Conservation (phyloP, 2,888 invertebrate genomes). For the Bursaphelenchus okinawaensis region DNA sequence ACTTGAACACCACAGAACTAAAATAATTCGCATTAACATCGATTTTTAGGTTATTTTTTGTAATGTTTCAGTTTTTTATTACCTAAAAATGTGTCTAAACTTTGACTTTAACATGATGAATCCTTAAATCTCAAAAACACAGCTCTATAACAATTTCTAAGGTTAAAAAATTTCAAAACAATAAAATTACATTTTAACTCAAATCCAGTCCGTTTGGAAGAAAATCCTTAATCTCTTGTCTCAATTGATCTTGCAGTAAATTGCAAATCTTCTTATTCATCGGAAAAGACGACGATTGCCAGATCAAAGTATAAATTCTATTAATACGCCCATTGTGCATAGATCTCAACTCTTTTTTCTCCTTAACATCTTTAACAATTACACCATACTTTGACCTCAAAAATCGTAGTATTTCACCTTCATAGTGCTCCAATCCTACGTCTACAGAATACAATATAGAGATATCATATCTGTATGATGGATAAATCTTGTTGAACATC, state of each 20-base stretch:
- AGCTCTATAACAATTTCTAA: too few relatives aligned
- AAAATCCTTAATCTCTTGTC: not conserved
- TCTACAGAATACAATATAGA: conserved; percentile 40
- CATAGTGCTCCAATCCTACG: conserved; percentile 6
- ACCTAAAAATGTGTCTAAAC: too few relatives aligned
- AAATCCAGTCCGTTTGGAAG: not conserved
- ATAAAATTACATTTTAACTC: not conserved
- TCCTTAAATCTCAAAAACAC: too few relatives aligned
- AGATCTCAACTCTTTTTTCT: conserved; percentile 33
- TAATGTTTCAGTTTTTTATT: too few relatives aligned
- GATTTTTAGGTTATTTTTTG: too few relatives aligned
- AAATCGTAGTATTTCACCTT: conserved; percentile 20
- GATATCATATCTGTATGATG: conserved; percentile 39
- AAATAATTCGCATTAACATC: too few relatives aligned
- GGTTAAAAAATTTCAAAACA: too few relatives aligned
- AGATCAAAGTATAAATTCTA: conserved; percentile 45
- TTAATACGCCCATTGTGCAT: conserved; percentile 35
- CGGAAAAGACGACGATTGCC: conserved; percentile 38
- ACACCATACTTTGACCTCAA: conserved; percentile 25
- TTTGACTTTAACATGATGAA: too few relatives aligned
- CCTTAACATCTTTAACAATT: conserved; percentile 25
- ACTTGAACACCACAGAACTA: too few relatives aligned
- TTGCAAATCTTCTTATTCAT: conserved; percentile 33
- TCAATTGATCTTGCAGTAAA: conserved; percentile 37
- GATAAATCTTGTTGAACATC: conserved; percentile 31